Percentiles rank a stretch among this genome's conserved stretches.
phyloP scores from a whole-genome alignment of 2,888 invertebrate species.

The Aspidiotus destructor region DNA sequence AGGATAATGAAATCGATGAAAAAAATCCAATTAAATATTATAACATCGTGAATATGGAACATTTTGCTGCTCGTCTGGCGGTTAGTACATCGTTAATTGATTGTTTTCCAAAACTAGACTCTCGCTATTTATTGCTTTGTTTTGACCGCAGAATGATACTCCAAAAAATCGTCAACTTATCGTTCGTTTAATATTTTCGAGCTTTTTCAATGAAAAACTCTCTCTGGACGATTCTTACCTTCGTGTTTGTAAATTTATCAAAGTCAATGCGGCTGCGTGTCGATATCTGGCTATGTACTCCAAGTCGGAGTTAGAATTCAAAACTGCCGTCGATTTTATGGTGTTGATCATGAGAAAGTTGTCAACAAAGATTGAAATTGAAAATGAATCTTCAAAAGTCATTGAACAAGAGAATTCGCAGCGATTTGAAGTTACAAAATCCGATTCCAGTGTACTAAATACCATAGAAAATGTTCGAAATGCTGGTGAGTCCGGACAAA shows the following conservation, averaged over 20 bases:
- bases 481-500: slow-evolving; percentile 1
- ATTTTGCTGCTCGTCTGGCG: slow-evolving; percentile 36
- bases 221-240: slow-evolving; percentile 26
- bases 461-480: slow-evolving; percentile 15
- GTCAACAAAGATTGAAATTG: slow-evolving; percentile 26
- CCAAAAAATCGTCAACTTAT: slow-evolving; percentile 36
- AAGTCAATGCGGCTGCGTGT: slow-evolving; percentile 35
- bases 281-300: slow-evolving; percentile 37
- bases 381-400: slow-evolving; percentile 20
- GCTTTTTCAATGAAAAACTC: slow-evolving; percentile 34
- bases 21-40: slow-evolving; percentile 34
- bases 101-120: not conserved
- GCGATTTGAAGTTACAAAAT: not conserved
- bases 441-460: slow-evolving; percentile 3
- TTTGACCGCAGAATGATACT: slow-evolving; percentile 36
- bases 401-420: slow-evolving; percentile 15
- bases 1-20: not conserved
- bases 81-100: slow-evolving; percentile 34
- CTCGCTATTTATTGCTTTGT: slow-evolving; percentile 1
- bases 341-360: slow-evolving; percentile 31
- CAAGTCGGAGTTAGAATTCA: slow-evolving; percentile 37
- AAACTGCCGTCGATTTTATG: slow-evolving; percentile 47
- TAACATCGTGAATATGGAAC: slow-evolving; percentile 36
- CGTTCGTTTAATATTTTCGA: slow-evolving; percentile 37
- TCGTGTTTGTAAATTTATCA: slow-evolving; percentile 36